Conservation (phyloP, 2,888 invertebrate genomes). For the Lamellibrachia columna region DNA sequence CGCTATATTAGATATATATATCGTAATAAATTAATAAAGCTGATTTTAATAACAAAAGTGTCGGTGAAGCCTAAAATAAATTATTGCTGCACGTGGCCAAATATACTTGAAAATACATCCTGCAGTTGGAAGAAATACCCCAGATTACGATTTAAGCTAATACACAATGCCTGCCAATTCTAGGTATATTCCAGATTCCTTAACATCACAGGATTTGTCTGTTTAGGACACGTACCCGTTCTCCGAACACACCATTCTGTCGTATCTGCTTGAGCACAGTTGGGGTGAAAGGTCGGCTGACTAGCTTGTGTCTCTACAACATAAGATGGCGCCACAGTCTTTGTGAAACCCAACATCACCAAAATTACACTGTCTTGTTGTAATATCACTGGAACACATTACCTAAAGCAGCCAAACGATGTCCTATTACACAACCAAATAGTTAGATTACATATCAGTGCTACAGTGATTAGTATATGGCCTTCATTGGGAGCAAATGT, state of each 20-base stretch:
- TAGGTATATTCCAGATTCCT: neutral
- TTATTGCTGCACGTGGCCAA: no score
- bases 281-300: constrained; percentile 57
- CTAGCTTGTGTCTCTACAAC: constrained; percentile 59
- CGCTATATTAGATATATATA: no score
- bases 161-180: neutral
- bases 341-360: no score
- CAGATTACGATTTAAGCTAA: no score
- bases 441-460: no score
- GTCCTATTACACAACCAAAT: neutral
- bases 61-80: no score
- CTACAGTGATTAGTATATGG: no score
- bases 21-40: neutral
- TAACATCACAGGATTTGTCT: neutral
- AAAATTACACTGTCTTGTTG: neutral
- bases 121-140: no score
- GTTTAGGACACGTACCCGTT: constrained; percentile 47
- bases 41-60: neutral
- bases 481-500: no score
- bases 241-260: constrained; percentile 59
- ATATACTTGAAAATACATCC: no score
- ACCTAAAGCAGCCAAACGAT: no score
- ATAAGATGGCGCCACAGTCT: neutral
- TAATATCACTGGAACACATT: neutral
- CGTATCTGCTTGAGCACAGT: constrained; percentile 55